Conservation (phyloP, 2,888 invertebrate genomes). For the Alcis repandata region DNA sequence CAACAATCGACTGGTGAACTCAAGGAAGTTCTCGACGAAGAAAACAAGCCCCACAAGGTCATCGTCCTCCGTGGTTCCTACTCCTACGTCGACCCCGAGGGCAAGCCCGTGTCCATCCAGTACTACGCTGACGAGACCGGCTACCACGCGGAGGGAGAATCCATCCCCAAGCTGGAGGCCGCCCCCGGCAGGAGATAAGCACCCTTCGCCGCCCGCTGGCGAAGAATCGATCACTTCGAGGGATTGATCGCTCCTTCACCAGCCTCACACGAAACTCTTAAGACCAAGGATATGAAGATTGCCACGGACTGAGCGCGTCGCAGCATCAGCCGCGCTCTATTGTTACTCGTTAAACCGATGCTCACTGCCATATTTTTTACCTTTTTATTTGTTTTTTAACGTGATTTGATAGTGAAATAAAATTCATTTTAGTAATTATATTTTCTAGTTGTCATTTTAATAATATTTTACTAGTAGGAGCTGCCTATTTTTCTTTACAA, state of each 20-base stretch:
- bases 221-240: constrained; percentile 40
- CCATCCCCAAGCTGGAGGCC: constrained; percentile 85
- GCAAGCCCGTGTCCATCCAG: constrained; percentile 80
- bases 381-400: constrained; percentile 64
- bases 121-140: constrained; percentile 89
- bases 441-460: not conserved
- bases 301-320: constrained; percentile 19
- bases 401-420: constrained; percentile 50
- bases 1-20: constrained; percentile 84
- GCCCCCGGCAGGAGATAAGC: constrained; percentile 62
- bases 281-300: constrained; percentile 8
- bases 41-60: constrained; percentile 85
- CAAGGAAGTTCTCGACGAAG: constrained; percentile 79
- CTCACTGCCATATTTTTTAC: constrained; percentile 73
- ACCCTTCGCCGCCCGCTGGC: not conserved
- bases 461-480: not conserved
- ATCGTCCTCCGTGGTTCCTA: constrained; percentile 87
- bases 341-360: constrained; percentile 55
- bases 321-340: constrained; percentile 31
- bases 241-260: constrained; percentile 32
- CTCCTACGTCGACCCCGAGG: constrained; percentile 85
- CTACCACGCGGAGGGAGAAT: constrained; percentile 87
- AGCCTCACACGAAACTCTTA: constrained; percentile 1
- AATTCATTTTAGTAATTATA: constrained; percentile 18
- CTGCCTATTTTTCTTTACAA: not conserved